Percentiles rank a stretch among this genome's conserved stretches.
phyloP scores from a whole-genome alignment of 2,888 invertebrate genomes.

The Dusona sp. region DNA sequence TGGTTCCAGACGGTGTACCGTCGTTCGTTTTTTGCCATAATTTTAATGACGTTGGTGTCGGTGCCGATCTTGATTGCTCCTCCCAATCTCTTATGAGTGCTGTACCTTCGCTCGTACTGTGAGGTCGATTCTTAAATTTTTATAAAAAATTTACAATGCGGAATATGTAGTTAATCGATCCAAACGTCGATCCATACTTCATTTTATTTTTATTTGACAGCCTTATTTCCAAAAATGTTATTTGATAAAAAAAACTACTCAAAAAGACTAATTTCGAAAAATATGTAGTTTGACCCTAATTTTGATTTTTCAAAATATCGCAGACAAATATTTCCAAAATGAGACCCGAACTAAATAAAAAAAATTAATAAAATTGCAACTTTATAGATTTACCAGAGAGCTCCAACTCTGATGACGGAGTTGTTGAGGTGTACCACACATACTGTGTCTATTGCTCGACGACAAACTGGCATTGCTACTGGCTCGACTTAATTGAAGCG shows the following conservation, averaged over 20 bases:
- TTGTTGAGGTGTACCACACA: conserved; percentile 82
- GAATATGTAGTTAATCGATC: background rate
- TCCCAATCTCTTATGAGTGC: conserved; percentile 88
- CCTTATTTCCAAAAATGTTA: background rate
- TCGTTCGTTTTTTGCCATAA: conserved; percentile 80
- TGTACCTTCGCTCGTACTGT: conserved; percentile 86
- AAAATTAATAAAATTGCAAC: background rate
- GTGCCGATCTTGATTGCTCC: conserved; percentile 90
- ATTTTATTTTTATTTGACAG: background rate
- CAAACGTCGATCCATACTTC: background rate
- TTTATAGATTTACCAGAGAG: conserved; percentile 85
- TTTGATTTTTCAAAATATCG: background rate
- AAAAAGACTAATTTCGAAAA: too few species aligned
- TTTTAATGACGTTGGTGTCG: conserved; percentile 89
- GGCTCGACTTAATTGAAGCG: conserved; percentile 93
- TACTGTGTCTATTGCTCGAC: conserved; percentile 81
- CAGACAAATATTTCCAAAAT: too few species aligned
- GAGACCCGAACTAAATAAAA: background rate
- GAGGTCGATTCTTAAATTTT: conserved; percentile 84
- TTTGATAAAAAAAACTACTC: background rate
- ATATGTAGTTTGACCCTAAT: background rate
- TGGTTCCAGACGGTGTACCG: conserved; percentile 60
- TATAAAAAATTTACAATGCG: background rate
- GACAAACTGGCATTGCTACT: conserved; percentile 92
- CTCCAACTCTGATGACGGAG: conserved; percentile 90